These are phyloP conservation scores for Tetramorium bicarinatum DNA, from an alignment of 2,888 invertebrate genomes.

Conservation along the genomic window DNA sequence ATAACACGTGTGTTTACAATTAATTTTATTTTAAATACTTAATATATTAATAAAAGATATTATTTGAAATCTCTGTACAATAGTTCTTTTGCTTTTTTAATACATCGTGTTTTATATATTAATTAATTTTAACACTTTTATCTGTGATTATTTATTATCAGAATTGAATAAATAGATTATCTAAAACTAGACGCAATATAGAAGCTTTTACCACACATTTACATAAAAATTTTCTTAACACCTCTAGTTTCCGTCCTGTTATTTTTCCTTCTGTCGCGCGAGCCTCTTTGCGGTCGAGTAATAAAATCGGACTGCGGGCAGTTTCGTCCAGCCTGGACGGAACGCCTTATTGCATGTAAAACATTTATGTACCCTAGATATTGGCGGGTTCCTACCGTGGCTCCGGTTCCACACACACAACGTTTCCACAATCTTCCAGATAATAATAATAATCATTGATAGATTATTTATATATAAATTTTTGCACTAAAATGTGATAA, in stretches of 20 bases:
- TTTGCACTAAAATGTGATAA: neutral
- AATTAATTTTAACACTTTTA: neutral
- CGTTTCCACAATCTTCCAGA: slow-evolving; percentile 39
- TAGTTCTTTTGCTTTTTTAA: slow-evolving; percentile 6
- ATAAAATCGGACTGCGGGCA: slow-evolving; percentile 86
- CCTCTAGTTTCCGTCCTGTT: slow-evolving; percentile 65
- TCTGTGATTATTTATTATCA: neutral
- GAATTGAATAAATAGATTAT: neutral
- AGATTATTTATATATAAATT: neutral
- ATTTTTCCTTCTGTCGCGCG: slow-evolving; percentile 56
- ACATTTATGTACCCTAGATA: slow-evolving; percentile 85
- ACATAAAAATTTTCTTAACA: slow-evolving; percentile 79
- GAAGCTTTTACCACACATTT: slow-evolving; percentile 63
- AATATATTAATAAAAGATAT: too few relatives aligned
- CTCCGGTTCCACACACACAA: slow-evolving; percentile 60
- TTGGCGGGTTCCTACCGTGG: slow-evolving; percentile 75
- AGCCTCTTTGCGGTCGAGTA: slow-evolving; percentile 81
- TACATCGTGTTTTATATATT: neutral
- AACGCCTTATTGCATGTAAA: slow-evolving; percentile 86
- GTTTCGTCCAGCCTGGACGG: slow-evolving; percentile 85
- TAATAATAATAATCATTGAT: slow-evolving; percentile 44
- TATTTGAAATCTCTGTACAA: too few relatives aligned
- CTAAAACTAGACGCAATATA: slow-evolving; percentile 11
- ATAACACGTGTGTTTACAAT: too few relatives aligned
- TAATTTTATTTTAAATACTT: too few relatives aligned